A percentile compares a stretch with the other conserved stretches of the same genome.
phyloP scores from a whole-genome alignment of 2,797 vertebrate genomes.

The Chaetodon trifasciatus region DNA sequence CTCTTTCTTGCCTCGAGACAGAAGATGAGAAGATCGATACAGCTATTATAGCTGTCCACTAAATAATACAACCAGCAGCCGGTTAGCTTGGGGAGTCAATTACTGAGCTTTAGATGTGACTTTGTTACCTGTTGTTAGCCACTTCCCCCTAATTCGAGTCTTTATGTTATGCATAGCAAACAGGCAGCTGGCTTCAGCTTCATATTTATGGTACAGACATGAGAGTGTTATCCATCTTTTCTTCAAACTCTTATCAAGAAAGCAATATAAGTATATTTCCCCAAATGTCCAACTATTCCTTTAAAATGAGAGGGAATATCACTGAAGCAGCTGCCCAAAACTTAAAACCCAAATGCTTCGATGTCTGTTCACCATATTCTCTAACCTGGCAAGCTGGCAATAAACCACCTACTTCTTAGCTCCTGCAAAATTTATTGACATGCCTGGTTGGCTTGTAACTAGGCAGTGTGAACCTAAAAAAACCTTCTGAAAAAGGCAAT shows the following conservation, averaged over 20 bases:
- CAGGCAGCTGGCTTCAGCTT: neutral
- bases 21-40: neutral
- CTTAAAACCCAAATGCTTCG: neutral
- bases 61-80: neutral
- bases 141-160: neutral
- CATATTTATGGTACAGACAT: neutral
- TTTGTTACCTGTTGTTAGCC: neutral
- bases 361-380: constrained; percentile 1
- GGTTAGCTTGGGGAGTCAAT: neutral
- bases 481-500: constrained; percentile 7
- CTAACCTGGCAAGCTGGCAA: neutral
- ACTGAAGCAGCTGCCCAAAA: neutral
- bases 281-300: constrained; percentile 5
- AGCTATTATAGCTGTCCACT: neutral
- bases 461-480: constrained; percentile 3
- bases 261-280: neutral
- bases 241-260: neutral
- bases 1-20: neutral
- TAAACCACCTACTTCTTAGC: neutral
- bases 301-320: neutral
- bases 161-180: neutral
- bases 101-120: neutral
- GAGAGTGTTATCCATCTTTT: neutral
- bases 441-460: neutral
- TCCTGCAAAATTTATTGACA: neutral